Evolutionary conservation across 2,888 invertebrate genomes (phyloP).

Genomic region (Diarsia brunnea): DNA sequence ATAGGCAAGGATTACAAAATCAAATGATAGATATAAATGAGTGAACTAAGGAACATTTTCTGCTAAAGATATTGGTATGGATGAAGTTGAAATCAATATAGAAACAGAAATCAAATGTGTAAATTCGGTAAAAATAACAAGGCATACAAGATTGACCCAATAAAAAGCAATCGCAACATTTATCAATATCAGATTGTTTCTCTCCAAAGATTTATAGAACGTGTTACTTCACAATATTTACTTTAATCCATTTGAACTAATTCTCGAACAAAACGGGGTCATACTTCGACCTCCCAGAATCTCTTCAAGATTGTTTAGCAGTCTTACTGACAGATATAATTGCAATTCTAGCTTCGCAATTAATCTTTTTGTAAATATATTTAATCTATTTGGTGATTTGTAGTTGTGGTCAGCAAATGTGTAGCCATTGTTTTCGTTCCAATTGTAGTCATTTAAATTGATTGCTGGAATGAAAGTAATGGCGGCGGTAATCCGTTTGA

Average conservation of each 20-base stretch:
- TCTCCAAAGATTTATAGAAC: constrained; percentile 31
- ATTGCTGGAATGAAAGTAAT: constrained; percentile 9
- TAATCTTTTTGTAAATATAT: constrained; percentile 55
- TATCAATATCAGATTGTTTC: constrained; percentile 27
- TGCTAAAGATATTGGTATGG: background rate
- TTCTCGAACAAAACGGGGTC: constrained; percentile 51
- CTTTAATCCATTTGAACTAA: constrained; percentile 40
- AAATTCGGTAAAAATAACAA: background rate
- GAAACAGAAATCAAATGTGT: background rate
- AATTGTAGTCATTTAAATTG: constrained; percentile 29
- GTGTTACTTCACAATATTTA: constrained; percentile 54
- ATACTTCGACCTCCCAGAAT: constrained; percentile 36
- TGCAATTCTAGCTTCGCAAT: constrained; percentile 38
- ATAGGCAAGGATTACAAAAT: constrained; percentile 15
- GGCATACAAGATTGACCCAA: constrained; percentile 1
- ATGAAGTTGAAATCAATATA: constrained; percentile 3
- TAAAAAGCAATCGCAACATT: constrained; percentile 15
- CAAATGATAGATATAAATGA: background rate
- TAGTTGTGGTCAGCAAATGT: constrained; percentile 30
- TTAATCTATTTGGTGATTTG: constrained; percentile 18
- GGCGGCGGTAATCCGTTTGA: constrained; percentile 8
- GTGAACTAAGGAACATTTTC: background rate
- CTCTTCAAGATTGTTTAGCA: constrained; percentile 32
- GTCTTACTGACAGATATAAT: constrained; percentile 51
- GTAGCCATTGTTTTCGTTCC: constrained; percentile 24